phyloP scores from a whole-genome alignment of 53 echinoderm and acorn worm species.

The Stichopus horrens region DNA sequence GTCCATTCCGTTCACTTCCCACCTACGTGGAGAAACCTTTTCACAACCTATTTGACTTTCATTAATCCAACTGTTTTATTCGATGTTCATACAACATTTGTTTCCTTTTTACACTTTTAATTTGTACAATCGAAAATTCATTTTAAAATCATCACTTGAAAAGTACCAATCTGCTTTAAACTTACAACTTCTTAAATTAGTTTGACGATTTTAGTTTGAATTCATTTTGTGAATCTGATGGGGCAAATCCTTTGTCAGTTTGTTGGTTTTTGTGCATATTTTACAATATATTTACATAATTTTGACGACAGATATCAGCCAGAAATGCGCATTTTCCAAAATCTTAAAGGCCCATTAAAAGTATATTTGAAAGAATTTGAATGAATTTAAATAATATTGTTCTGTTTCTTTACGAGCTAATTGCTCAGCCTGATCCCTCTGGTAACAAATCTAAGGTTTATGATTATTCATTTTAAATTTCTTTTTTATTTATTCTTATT shows the following conservation, averaged over 20 bases:
- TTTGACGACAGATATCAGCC: neutral
- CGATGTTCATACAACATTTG: too few relatives aligned
- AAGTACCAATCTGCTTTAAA: too few relatives aligned
- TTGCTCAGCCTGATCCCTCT: neutral
- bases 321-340: neutral
- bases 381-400: neutral
- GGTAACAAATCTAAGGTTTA: neutral
- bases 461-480: neutral
- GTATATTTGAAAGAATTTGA: neutral
- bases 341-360: neutral
- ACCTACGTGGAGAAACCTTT: too few relatives aligned
- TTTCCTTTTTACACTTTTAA: too few relatives aligned
- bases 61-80: too few relatives aligned
- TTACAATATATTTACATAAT: neutral
- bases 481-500: neutral
- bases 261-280: neutral
- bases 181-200: too few relatives aligned
- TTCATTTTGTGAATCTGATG: too few relatives aligned
- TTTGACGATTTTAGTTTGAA: too few relatives aligned
- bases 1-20: too few relatives aligned
- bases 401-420: neutral
- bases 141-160: too few relatives aligned
- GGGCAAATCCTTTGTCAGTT: neutral
- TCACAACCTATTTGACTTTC: too few relatives aligned
- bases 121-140: too few relatives aligned